Conservation (phyloP, 2,888 invertebrate genomes). For the Eudemis profundana region DNA sequence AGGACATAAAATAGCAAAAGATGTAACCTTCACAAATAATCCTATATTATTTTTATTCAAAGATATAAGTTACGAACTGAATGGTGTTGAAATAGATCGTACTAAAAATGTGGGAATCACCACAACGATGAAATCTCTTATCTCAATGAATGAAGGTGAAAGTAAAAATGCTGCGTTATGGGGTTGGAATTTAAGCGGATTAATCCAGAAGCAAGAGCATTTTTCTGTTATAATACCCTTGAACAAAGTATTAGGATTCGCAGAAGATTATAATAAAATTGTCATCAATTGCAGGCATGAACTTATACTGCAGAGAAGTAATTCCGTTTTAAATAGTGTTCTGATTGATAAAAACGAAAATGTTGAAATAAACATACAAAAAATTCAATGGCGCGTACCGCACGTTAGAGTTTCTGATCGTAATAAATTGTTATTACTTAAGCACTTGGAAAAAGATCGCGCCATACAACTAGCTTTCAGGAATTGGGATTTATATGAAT, state of each 20-base stretch:
- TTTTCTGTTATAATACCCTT: conserved; percentile 34
- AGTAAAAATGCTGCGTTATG: conserved; percentile 14
- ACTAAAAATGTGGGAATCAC: neutral
- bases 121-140: neutral
- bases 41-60: too few relatives aligned
- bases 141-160: neutral
- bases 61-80: too few relatives aligned
- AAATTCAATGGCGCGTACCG: too few relatives aligned
- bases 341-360: conserved; percentile 29
- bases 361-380: conserved; percentile 25
- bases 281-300: conserved; percentile 53
- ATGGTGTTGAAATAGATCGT: neutral
- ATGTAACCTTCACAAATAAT: too few relatives aligned
- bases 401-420: conserved; percentile 44
- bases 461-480: conserved; percentile 55
- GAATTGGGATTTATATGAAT: conserved; percentile 63
- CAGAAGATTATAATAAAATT: conserved; percentile 56
- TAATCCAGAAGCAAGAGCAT: conserved; percentile 2
- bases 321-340: conserved; percentile 34
- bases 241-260: conserved; percentile 35
- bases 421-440: conserved; percentile 43
- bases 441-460: conserved; percentile 52
- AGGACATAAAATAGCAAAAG: too few relatives aligned
- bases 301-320: conserved; percentile 40
- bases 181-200: conserved; percentile 8